Percentiles rank a stretch among this genome's conserved stretches.
phyloP scores from a whole-genome alignment of 2,113 vertebrate species.

The Pan troglodytes region DNA sequence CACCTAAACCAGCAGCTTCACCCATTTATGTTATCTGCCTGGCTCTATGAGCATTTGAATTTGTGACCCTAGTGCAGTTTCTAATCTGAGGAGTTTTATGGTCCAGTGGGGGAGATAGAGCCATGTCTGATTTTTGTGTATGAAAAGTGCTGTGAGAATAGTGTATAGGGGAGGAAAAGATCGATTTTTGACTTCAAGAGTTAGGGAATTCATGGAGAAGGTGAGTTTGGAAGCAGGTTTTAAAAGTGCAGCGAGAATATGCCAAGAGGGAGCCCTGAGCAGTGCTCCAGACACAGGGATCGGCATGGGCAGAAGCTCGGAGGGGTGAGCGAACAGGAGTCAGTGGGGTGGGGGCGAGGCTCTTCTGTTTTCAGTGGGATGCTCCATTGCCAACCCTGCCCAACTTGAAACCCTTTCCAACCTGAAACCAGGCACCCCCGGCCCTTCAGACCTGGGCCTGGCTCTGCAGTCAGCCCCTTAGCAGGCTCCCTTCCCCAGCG shows the following conservation, averaged over 20 bases:
- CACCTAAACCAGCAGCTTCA: neutral
- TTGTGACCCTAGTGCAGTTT: neutral
- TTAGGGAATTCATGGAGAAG: neutral
- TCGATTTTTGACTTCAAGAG: neutral
- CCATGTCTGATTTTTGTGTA: neutral
- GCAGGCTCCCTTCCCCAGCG: accelerated
- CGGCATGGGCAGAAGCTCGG: accelerated
- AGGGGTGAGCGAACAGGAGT: neutral
- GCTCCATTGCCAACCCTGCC: neutral
- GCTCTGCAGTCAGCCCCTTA: neutral
- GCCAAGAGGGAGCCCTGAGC: neutral
- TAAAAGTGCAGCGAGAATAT: neutral
- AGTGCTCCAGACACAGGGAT: neutral
- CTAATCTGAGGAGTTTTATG: neutral
- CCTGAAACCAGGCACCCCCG: neutral
- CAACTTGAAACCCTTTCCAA: neutral
- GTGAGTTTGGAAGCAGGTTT: neutral
- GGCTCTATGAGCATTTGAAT: neutral
- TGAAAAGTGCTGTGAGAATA: neutral
- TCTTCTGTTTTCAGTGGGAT: neutral
- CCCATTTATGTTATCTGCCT: neutral
- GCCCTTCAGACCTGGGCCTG: neutral
- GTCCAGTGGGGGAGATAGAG: neutral
- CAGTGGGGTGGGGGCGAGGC: too few species aligned
- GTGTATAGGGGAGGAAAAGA: accelerated